These are phyloP conservation scores for Decapterus maruadsi DNA, from an alignment of 2,797 vertebrate genomes.

Conservation along the genomic window DNA sequence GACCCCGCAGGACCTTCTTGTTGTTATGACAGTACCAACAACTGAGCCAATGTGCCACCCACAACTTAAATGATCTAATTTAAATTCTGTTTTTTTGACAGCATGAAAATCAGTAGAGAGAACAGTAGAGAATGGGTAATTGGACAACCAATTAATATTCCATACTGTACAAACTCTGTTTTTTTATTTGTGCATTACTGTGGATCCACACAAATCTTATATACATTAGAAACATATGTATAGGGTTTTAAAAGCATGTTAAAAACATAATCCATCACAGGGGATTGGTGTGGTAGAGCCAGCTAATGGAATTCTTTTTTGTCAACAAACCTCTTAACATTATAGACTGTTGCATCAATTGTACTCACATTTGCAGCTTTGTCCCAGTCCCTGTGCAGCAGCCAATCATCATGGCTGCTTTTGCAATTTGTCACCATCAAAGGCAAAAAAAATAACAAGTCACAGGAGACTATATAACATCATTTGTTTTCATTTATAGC, in stretches of 20 bases:
- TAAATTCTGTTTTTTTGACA: conserved; percentile 66
- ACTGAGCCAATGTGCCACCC: conserved; percentile 53
- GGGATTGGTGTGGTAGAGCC: conserved; percentile 40
- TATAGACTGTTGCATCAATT: conserved; percentile 61
- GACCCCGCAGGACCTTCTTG: conserved; percentile 61
- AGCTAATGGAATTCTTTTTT: conserved; percentile 71
- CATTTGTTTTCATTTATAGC: conserved; percentile 42
- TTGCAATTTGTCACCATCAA: conserved; percentile 51
- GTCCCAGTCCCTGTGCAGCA: conserved; percentile 42
- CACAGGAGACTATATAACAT: conserved; percentile 20
- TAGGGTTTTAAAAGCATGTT: conserved; percentile 64
- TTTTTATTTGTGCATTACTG: conserved; percentile 43
- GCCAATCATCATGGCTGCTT: conserved; percentile 31
- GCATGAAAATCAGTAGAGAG: conserved; percentile 45
- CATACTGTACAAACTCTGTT: conserved; percentile 41
- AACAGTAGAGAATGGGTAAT: conserved; percentile 52
- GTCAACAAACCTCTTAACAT: conserved; percentile 76
- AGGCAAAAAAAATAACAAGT: conserved; percentile 24
- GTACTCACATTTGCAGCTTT: conserved; percentile 46
- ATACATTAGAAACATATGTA: conserved; percentile 42
- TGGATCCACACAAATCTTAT: conserved; percentile 36
- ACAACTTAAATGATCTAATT: conserved; percentile 67
- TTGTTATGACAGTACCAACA: conserved; percentile 67
- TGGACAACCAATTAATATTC: conserved; percentile 65
- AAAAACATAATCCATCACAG: conserved; percentile 57